Conservation (phyloP, 2,797 vertebrate genomes). For the Melanotaenia nigrans region DNA sequence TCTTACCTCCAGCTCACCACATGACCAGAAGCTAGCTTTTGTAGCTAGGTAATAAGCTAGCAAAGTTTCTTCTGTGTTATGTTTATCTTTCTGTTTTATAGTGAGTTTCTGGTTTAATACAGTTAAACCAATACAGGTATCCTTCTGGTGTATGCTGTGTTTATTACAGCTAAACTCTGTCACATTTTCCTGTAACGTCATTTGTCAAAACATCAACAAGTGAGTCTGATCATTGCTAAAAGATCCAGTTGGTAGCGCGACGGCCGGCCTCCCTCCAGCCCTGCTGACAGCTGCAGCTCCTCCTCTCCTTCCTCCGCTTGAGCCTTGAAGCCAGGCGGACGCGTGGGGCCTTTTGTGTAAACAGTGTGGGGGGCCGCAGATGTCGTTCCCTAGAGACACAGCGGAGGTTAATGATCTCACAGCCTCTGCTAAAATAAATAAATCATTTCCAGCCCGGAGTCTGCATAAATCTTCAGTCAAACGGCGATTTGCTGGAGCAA, state of each 20-base stretch:
- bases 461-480: constrained; percentile 85
- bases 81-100: too few relatives aligned
- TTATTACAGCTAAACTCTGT: too few relatives aligned
- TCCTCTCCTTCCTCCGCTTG: constrained; percentile 29
- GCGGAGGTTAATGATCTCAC: constrained; percentile 89
- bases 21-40: too few relatives aligned
- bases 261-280: constrained; percentile 56
- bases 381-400: constrained; percentile 81
- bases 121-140: too few relatives aligned
- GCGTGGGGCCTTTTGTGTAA: constrained; percentile 78
- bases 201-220: constrained; percentile 70
- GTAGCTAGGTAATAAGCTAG: too few relatives aligned
- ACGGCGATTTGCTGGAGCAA: constrained; percentile 81
- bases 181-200: background rate
- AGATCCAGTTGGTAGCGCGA: constrained; percentile 49
- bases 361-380: constrained; percentile 78
- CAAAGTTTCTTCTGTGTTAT: too few relatives aligned
- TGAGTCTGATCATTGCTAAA: constrained; percentile 65
- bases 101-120: too few relatives aligned
- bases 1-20: too few relatives aligned
- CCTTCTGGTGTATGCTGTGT: too few relatives aligned
- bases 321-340: constrained; percentile 57
- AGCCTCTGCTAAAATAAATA: constrained; percentile 88
- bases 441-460: constrained; percentile 86
- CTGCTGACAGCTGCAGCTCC: constrained; percentile 33